phyloP scores from a whole-genome alignment of 2,113 vertebrate genomes.

The Dicaeum eximium region DNA sequence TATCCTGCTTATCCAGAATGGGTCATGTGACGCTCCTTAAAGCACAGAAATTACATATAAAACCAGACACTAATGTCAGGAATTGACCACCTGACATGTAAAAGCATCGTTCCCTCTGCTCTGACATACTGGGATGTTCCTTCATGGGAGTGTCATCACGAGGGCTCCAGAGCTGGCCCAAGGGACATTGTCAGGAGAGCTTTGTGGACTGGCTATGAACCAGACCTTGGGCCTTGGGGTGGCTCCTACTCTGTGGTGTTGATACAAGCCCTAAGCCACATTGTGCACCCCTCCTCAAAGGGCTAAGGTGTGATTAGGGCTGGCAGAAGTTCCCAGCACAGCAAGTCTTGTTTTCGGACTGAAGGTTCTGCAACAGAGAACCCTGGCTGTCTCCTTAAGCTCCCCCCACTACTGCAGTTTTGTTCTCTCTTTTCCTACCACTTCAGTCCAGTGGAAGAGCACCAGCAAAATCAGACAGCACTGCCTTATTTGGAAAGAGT shows the following conservation, averaged over 20 bases:
- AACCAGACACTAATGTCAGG: background rate
- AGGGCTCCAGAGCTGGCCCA: background rate
- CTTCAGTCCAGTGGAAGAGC: background rate
- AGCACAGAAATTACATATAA: background rate
- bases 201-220: background rate
- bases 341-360: background rate
- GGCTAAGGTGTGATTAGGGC: background rate
- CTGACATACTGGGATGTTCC: background rate
- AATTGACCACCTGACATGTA: background rate
- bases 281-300: background rate
- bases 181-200: background rate
- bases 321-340: background rate
- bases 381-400: background rate
- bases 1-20: background rate
- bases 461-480: background rate
- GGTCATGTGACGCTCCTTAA: background rate
- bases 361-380: background rate
- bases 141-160: background rate
- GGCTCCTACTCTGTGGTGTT: background rate
- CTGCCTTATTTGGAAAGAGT: background rate
- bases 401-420: background rate
- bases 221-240: fast-evolving
- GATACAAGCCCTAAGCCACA: background rate
- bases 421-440: background rate
- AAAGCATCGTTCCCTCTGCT: background rate